Evolutionary conservation across 2,888 invertebrate genomes (phyloP).

Genomic region (Dendrolimus houi): DNA sequence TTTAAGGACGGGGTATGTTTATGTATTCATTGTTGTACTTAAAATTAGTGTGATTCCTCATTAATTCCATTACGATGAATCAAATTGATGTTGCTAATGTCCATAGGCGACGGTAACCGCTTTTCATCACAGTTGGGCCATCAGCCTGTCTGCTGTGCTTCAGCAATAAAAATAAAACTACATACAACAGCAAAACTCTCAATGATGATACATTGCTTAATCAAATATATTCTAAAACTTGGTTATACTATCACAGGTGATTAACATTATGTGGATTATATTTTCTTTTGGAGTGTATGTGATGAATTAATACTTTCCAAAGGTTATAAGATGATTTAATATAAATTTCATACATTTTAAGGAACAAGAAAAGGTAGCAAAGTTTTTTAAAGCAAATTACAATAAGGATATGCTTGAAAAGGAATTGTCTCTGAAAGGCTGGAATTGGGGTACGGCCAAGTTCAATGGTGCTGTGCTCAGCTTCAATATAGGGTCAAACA

Average conservation of each 20-base stretch:
- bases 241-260: too few relatives aligned
- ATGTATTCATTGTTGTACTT: not conserved
- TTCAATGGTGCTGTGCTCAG: conserved; percentile 92
- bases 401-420: conserved; percentile 91
- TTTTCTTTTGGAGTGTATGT: not conserved
- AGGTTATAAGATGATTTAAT: too few relatives aligned
- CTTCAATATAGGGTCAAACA: conserved; percentile 88
- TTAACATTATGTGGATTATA: not conserved
- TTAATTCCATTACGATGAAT: too few relatives aligned
- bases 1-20: conserved; percentile 89
- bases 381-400: conserved; percentile 90
- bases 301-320: conserved; percentile 17
- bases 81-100: too few relatives aligned
- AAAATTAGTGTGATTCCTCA: not conserved
- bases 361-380: conserved; percentile 95
- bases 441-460: conserved; percentile 99
- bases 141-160: too few relatives aligned
- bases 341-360: conserved; percentile 28
- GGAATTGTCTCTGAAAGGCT: conserved; percentile 96
- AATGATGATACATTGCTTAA: too few relatives aligned
- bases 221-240: too few relatives aligned
- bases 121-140: too few relatives aligned
- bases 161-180: too few relatives aligned
- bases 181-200: too few relatives aligned
- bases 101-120: too few relatives aligned